phyloP scores from a whole-genome alignment of 2,888 invertebrate species.

The Chaetogeoica ovagalla region DNA sequence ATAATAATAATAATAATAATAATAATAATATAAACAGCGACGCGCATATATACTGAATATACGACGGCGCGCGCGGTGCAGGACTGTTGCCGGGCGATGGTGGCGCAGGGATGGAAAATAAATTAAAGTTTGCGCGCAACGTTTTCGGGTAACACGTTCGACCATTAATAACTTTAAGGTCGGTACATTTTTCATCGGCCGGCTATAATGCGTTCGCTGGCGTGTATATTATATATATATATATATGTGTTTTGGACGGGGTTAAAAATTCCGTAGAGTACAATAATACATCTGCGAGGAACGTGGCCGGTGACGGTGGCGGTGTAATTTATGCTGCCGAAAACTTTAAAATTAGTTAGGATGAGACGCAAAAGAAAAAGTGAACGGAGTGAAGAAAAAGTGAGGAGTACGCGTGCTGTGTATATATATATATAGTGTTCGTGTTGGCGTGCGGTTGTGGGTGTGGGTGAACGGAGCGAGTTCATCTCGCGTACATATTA shows the following conservation, averaged over 20 bases:
- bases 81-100: too few species aligned
- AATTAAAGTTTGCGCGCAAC: slow-evolving; percentile 52
- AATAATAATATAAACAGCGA: slow-evolving; percentile 15
- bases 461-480: not conserved
- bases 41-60: too few species aligned
- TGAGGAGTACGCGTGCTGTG: not conserved
- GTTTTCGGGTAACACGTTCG: slow-evolving; percentile 49
- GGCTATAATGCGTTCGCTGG: slow-evolving; percentile 20
- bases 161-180: slow-evolving; percentile 52
- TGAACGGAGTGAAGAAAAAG: not conserved
- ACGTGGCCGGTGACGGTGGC: slow-evolving; percentile 29
- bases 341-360: slow-evolving; percentile 53
- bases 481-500: slow-evolving; percentile 18
- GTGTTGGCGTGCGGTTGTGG: not conserved
- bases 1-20: too few species aligned
- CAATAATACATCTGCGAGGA: slow-evolving; percentile 48
- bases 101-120: slow-evolving; percentile 14
- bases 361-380: slow-evolving; percentile 15
- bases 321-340: slow-evolving; percentile 50
- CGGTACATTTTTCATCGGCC: slow-evolving; percentile 51
- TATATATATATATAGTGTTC: not conserved
- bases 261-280: slow-evolving; percentile 51
- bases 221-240: not conserved
- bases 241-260: slow-evolving; percentile 28
- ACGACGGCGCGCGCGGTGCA: not conserved